Base-by-base conservation (phyloP, 64 coral and sea anemone genomes). In the Pocillopora damicornis region DNA sequence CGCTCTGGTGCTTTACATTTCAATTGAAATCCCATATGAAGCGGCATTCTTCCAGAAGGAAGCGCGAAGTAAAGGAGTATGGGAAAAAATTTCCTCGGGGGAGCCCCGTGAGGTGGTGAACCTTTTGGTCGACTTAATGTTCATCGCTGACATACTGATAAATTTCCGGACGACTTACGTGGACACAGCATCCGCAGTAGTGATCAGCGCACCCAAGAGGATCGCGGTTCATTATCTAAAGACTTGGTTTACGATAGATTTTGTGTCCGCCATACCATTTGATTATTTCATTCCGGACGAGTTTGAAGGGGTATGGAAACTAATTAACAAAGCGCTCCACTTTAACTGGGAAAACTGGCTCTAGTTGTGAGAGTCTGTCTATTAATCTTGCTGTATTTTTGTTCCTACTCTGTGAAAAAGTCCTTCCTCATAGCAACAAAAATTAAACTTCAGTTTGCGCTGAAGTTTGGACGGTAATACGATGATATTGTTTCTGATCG, bases 121-220 rank as follows among this genome's bases (percentile, higher is more conserved):
- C 80, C 22, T 99, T 1, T 74, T 89, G 34, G 97, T 99, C 10
- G 97, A 99, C 18, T 51, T 92, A 7, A 91, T 99, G 93, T 99
- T 99, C 79, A 88, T 99, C 20, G 25, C 95, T 8, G 97, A 99
- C 59, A 94, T 99, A 82, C 13, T 95, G 9, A 99, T 99, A 13
- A 99, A 99, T 84, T 99, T 99, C 78, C 88, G 97, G 15, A 95
- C 97, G 2, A 99, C 97, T 0, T 99, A 93, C 75, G 76, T 94
- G 30, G 68, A 91, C 2, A 25, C 69, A n/a, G 74, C 73, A 34
- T 88, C 90, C 2, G 90, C 90, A 5, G 84, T 85, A 26, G 74
- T 95, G 10, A 76, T 99, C 0, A 76, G 84, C 30, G 65, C 78
- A 15, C 97, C 97, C 12, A 89, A 91, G 35, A 92, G 79, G 75